These are phyloP conservation scores for Percina caprodes DNA, from an alignment of 2,113 vertebrate species.

Conservation along the genomic window DNA sequence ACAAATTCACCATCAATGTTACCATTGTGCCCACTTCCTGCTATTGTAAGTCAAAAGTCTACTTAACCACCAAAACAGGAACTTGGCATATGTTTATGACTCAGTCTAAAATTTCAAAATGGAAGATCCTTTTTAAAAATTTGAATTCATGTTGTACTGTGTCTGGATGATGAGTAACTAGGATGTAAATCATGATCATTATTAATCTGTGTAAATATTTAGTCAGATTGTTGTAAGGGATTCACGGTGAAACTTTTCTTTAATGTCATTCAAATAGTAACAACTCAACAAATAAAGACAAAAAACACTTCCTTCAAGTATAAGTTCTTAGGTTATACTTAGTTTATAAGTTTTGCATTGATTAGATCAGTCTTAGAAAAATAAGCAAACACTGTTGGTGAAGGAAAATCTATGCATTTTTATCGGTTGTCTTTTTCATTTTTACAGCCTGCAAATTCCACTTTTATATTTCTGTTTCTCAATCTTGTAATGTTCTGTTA, in stretches of 20 bases:
- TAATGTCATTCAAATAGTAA: neutral
- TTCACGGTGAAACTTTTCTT: neutral
- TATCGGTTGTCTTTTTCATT: neutral
- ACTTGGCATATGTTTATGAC: too few species aligned
- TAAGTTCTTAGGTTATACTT: neutral
- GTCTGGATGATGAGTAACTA: neutral
- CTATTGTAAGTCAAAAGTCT: neutral
- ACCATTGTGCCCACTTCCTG: neutral
- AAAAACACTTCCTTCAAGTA: neutral
- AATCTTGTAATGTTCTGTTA: slow-evolving; percentile 15
- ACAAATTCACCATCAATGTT: neutral
- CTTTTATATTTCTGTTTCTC: neutral
- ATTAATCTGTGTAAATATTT: slow-evolving; percentile 16
- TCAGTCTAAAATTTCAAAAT: neutral
- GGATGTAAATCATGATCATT: neutral
- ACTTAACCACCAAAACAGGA: neutral
- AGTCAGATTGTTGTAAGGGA: neutral
- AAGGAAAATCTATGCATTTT: neutral
- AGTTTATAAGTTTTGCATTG: neutral
- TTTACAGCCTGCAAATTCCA: neutral
- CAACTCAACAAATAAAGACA: neutral
- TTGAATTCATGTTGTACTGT: neutral
- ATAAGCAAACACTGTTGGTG: neutral
- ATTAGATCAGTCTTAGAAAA: neutral
- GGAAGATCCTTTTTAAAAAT: neutral